phyloP scores from a whole-genome alignment of 2,888 invertebrate genomes.

The Hemithea aestivaria region DNA sequence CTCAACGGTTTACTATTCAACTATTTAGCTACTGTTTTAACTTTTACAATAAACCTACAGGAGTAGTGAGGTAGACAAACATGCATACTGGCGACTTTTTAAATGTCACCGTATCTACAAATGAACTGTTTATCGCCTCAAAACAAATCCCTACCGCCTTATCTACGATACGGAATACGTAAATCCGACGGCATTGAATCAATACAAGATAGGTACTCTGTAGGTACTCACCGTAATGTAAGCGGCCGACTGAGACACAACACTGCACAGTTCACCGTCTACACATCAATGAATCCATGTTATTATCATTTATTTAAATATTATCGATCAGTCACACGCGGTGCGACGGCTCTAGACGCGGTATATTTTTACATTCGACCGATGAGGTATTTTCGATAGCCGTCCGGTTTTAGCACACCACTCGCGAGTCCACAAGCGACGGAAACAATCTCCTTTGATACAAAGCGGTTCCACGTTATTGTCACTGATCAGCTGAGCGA shows the following conservation, averaged over 20 bases:
- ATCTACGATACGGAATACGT: conserved; percentile 50
- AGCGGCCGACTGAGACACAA: conserved; percentile 37
- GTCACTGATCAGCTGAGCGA: conserved; percentile 72
- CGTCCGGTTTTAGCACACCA: conserved; percentile 39
- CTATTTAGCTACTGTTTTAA: too few species aligned
- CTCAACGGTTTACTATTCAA: too few species aligned
- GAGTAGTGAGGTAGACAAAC: conserved; percentile 11
- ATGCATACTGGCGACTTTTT: conserved; percentile 5
- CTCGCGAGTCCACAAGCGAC: conserved; percentile 29
- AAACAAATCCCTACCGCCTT: conserved; percentile 64
- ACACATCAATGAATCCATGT: conserved; percentile 75
- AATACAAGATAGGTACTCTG: conserved; percentile 42
- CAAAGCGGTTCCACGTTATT: conserved; percentile 37
- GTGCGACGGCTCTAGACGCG: conserved; percentile 62
- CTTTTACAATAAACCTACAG: too few species aligned
- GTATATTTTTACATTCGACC: conserved; percentile 74
- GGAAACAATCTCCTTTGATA: conserved; percentile 17
- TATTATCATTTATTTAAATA: conserved; percentile 62
- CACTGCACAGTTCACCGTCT: conserved; percentile 56
- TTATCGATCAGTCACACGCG: conserved; percentile 77
- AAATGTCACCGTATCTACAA: conserved; percentile 25
- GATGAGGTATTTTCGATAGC: conserved; percentile 61
- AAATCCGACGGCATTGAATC: conserved; percentile 61
- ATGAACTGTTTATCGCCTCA: conserved; percentile 51
- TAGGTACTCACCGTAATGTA: conserved; percentile 33